Conservation (phyloP, 2,888 invertebrate genomes). For the Eupeodes latifasciatus region DNA sequence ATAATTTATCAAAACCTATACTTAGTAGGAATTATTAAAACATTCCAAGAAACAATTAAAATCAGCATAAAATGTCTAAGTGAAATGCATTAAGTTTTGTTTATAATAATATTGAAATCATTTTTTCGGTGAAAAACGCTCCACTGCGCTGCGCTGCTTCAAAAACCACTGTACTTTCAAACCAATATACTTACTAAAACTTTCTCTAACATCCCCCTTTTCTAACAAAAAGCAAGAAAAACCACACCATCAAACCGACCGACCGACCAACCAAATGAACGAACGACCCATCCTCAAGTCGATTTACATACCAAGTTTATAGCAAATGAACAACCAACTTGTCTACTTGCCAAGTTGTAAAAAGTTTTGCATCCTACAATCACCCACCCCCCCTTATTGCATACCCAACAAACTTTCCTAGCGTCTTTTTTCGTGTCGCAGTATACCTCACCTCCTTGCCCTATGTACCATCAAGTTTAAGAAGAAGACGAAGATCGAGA, state of each 20-base stretch:
- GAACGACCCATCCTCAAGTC: background rate
- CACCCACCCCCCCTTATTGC: background rate
- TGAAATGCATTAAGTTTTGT: conserved; percentile 55
- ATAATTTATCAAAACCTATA: background rate
- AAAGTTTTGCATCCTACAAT: conserved; percentile 37
- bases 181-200: conserved; percentile 4
- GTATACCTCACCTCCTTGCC: background rate
- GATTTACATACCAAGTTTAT: conserved; percentile 58
- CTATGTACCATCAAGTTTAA: background rate
- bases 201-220: background rate
- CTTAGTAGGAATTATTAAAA: background rate
- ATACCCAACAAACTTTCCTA: background rate
- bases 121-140: conserved; percentile 7
- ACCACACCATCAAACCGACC: background rate
- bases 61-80: conserved; percentile 34
- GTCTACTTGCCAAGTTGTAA: conserved; percentile 68
- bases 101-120: conserved; percentile 49
- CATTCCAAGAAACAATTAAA: background rate
- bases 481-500: conserved; percentile 10
- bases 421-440: background rate
- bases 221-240: too few species aligned
- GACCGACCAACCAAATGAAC: background rate
- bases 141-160: background rate
- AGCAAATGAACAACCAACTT: conserved; percentile 73
- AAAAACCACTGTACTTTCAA: background rate